Base-by-base conservation (phyloP, 2,113 vertebrate genomes). In the Petrocephalus microphthalmus region DNA sequence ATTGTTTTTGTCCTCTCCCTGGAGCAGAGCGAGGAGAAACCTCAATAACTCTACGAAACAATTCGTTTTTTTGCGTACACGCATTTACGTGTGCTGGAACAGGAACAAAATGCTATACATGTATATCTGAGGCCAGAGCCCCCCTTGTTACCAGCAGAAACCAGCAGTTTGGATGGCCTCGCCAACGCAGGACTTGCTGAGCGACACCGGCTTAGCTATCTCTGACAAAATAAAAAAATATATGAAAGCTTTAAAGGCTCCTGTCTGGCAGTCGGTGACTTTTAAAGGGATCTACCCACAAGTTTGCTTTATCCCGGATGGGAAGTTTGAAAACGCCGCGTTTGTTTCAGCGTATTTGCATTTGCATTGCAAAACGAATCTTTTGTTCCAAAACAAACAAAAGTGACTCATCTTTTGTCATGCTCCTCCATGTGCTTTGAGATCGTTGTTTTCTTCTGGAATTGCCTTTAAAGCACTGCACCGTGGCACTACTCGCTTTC, bases 401-500 rank as follows among this genome's bases (percentile, higher is more conserved):
- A 74, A 37, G 33, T 17, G 29, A 60, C 5, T 29, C 84, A 52
- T 42, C 19, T 29, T 86, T 86, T 45, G 25, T 86, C 25, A 33
- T 1, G 22, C 64, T 45, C 53, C 33, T 42, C 85, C 53, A 29
- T 60, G 6, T 42, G 54, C 33, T 64, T 64, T 89, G 64, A 42
- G 29, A 71, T 37, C n/a, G 15, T 49, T 29, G 42, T 71, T 82
- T 25, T 88, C 53, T 88, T 84, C 82, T 85, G 83, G 54, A 85
- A 29, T 37, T 86, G 85, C 85, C 85, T 86, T 37, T n/a, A 10
- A 71, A 71, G 56, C 54, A 49, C n/a, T 87, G 86, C 86, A 67
- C 67, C 42, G 49, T 52, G 47, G 57, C 82, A 84, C 60, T 74
- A 42, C 47, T 85, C 47, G 85, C 86, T 89, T 89, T 89, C 83